These are phyloP conservation scores for Eriocheir sinensis DNA, from an alignment of 1,140 invertebrate genomes.

Conservation along the genomic window DNA sequence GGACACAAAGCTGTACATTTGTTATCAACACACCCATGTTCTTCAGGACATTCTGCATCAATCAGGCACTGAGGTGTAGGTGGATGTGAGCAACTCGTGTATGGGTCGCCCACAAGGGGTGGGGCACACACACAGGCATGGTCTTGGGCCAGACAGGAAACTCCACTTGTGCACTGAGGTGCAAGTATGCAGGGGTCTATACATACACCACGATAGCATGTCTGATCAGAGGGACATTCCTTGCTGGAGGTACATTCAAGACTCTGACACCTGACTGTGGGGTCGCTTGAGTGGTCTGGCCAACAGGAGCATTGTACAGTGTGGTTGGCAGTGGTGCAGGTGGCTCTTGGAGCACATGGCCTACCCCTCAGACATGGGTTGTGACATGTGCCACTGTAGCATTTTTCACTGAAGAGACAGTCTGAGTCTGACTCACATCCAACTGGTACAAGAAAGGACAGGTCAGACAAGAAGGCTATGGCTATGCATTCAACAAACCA, in stretches of 20 bases:
- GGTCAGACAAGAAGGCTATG: conserved; percentile 90
- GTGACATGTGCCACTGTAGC: conserved; percentile 85
- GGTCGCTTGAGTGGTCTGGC: conserved; percentile 81
- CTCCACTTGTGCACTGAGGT: conserved; percentile 88
- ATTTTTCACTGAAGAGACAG: conserved; percentile 90
- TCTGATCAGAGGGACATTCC: conserved; percentile 91
- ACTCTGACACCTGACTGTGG: conserved; percentile 87
- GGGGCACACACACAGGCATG: conserved; percentile 93
- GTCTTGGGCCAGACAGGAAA: conserved; percentile 89
- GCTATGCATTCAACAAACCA: conserved; percentile 79
- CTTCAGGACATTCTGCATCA: conserved; percentile 80
- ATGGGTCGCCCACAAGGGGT: conserved; percentile 90
- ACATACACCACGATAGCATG: conserved; percentile 90
- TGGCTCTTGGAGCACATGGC: conserved; percentile 88
- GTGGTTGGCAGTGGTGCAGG: conserved; percentile 89
- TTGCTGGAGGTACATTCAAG: conserved; percentile 88
- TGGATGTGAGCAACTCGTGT: conserved; percentile 86
- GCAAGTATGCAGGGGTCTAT: conserved; percentile 88
- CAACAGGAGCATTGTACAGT: conserved; percentile 83
- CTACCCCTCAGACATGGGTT: conserved; percentile 87
- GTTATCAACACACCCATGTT: conserved; percentile 80
- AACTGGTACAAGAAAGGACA: conserved; percentile 91
- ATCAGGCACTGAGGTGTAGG: conserved; percentile 82
- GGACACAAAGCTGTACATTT: conserved; percentile 81
- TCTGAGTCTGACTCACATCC: conserved; percentile 88